Conservation (phyloP, 2,888 invertebrate species). For the Erannis defoliaria region DNA sequence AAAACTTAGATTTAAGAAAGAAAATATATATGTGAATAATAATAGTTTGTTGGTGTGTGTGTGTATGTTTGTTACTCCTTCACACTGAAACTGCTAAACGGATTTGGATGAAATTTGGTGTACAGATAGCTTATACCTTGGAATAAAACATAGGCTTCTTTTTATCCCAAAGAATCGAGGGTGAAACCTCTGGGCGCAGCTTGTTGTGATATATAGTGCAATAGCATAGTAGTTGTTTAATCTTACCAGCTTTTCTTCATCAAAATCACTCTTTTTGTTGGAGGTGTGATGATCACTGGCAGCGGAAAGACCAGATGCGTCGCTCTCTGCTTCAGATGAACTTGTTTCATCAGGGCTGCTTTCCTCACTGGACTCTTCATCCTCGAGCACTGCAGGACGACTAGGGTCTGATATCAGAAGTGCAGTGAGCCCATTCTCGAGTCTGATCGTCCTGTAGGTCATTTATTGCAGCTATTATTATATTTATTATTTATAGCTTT, state of each 20-base stretch:
- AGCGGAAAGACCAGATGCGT: constrained; percentile 70
- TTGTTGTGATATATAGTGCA: not conserved
- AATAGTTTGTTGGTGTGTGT: too few relatives aligned
- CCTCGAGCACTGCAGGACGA: constrained; percentile 57
- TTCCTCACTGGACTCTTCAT: constrained; percentile 68
- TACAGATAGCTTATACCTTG: too few relatives aligned
- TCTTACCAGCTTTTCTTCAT: constrained; percentile 81
- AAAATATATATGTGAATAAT: too few relatives aligned
- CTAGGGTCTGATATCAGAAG: constrained; percentile 90
- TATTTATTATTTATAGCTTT: not conserved
- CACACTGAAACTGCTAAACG: too few relatives aligned
- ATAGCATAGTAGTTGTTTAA: not conserved
- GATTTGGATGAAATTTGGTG: too few relatives aligned
- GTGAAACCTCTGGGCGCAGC: too few relatives aligned
- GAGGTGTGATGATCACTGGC: constrained; percentile 71
- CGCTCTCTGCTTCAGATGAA: constrained; percentile 77
- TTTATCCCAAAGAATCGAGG: too few relatives aligned
- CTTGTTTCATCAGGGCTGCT: constrained; percentile 52
- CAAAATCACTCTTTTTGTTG: constrained; percentile 65
- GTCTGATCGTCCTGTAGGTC: constrained; percentile 57
- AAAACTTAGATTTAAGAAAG: too few relatives aligned
- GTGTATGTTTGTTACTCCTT: too few relatives aligned
- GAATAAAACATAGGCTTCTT: too few relatives aligned
- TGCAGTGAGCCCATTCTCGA: constrained; percentile 91
- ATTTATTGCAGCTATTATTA: constrained; percentile 1